A percentile compares a stretch with the other conserved stretches of the same genome.
Evolutionary conservation across 2,113 vertebrate species (phyloP).

Genomic region (Pachypanchax playfairii): DNA sequence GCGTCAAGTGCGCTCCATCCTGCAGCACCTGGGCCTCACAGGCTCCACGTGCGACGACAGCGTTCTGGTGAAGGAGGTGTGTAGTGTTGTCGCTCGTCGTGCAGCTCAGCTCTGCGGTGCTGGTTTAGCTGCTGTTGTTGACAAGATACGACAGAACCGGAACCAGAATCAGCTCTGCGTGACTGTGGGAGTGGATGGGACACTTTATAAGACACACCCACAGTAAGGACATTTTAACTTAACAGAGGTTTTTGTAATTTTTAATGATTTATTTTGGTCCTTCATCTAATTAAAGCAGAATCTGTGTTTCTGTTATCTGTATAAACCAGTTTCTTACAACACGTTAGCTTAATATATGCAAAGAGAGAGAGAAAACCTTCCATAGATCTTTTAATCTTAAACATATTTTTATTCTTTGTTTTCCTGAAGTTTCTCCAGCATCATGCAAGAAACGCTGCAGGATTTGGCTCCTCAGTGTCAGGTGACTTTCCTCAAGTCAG

Average conservation of each 20-base stretch:
- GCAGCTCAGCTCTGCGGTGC: conserved; percentile 93
- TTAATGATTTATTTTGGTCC: not conserved
- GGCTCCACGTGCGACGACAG: conserved; percentile 93
- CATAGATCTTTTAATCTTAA: not conserved
- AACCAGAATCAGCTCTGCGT: conserved; percentile 86
- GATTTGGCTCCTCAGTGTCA: conserved; percentile 89
- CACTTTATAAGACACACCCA: conserved; percentile 95
- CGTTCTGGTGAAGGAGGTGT: conserved; percentile 97
- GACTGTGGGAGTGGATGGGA: conserved; percentile 94
- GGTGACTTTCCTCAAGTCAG: conserved; percentile 91
- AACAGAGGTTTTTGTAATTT: not conserved
- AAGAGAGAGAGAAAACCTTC: too few relatives aligned
- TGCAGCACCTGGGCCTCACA: conserved; percentile 91
- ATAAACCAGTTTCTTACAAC: not conserved
- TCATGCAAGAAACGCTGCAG: conserved; percentile 88
- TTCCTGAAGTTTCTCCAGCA: conserved; percentile 85
- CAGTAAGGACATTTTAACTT: conserved; percentile 79
- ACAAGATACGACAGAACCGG: conserved; percentile 92
- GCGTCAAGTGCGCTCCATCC: conserved; percentile 92
- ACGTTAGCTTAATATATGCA: not conserved
- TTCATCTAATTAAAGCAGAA: too few relatives aligned
- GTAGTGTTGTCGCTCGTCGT: conserved; percentile 84
- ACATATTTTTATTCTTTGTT: not conserved
- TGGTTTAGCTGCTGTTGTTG: conserved; percentile 91
- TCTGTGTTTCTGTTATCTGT: too few relatives aligned